Percentiles rank a stretch among this genome's conserved stretches.
These are phyloP conservation scores for Amyelois transitella DNA, from an alignment of 1,140 invertebrate species.

Conservation along the genomic window DNA sequence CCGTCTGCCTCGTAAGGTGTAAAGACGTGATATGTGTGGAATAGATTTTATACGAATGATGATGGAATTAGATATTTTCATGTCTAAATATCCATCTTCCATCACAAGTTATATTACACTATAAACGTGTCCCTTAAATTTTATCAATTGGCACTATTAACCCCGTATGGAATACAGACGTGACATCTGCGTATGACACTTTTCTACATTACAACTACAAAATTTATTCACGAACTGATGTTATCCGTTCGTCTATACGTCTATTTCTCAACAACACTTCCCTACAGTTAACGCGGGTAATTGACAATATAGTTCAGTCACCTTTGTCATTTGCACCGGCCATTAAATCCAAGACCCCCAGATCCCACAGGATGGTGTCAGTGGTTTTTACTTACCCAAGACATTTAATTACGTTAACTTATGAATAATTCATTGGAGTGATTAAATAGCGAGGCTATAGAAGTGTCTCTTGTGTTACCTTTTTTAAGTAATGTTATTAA, in stretches of 20 bases:
- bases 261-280: neutral
- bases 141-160: too few relatives aligned
- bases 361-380: neutral
- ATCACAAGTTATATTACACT: too few relatives aligned
- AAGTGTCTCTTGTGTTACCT: neutral
- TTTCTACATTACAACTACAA: too few relatives aligned
- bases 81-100: too few relatives aligned
- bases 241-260: neutral
- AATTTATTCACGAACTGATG: neutral
- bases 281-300: neutral
- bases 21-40: too few relatives aligned
- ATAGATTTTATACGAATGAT: too few relatives aligned
- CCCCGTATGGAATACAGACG: too few relatives aligned
- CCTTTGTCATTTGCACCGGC: neutral
- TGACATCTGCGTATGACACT: too few relatives aligned
- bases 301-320: neutral
- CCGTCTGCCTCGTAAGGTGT: too few relatives aligned
- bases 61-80: too few relatives aligned
- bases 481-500: too few relatives aligned
- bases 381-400: neutral
- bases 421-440: neutral
- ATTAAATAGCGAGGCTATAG: neutral
- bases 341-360: neutral
- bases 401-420: neutral
- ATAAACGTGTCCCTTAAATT: too few relatives aligned